Evolutionary conservation across 2,113 vertebrate species (phyloP), one percentile per base, ranked within the genome.

Genomic region (Athene noctua): DNA sequence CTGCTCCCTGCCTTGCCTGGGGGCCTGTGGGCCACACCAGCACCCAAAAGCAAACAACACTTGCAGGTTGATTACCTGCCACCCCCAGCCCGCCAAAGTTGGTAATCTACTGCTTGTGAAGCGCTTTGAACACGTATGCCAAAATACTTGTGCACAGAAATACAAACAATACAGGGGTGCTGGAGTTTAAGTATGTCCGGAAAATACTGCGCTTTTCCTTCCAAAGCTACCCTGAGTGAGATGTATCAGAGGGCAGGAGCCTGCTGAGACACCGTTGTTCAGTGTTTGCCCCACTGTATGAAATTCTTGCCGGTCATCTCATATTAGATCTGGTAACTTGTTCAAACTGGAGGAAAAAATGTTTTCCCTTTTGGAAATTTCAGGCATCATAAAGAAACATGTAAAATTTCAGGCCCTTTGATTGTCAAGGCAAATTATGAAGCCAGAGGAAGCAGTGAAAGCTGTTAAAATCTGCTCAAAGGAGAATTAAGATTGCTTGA

Each of bases 341-440:
- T 58, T 90, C 94, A 85, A 21, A 78, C 62, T 63, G 74, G 57
- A 90, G 52, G 18, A 85, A 66, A 85, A 94, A 90, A 85, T 44
- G 40, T 47, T 57, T 90, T 88, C 88, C 88, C 47, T 82, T 26
- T 51, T 79, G 86, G 79, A 96, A 88, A 83, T 67, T 88, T 86
- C 70, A 85, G 61, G 75, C 82, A 30, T 75, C 79, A 26, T 72
- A 86, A 96, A 75, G 88, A 86, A 95, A 71, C 79, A 46, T 46
- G 63, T 1, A 26, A 79, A 79, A 71, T 82, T 46, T 59, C 52
- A 63, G 23, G 57, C 20, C 86, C 30, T 94, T 86, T 88, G 79
- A 90, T 72, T 92, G 80, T 77, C 67, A 79, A 73, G 88, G 36
- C 52, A 83, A 91, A 94, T 92, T 86, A 1, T 52, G 2, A 91